Percentiles rank a stretch among this genome's conserved stretches.
phyloP scores from a whole-genome alignment of 2,888 invertebrate species.

The Anaspis maculata region DNA sequence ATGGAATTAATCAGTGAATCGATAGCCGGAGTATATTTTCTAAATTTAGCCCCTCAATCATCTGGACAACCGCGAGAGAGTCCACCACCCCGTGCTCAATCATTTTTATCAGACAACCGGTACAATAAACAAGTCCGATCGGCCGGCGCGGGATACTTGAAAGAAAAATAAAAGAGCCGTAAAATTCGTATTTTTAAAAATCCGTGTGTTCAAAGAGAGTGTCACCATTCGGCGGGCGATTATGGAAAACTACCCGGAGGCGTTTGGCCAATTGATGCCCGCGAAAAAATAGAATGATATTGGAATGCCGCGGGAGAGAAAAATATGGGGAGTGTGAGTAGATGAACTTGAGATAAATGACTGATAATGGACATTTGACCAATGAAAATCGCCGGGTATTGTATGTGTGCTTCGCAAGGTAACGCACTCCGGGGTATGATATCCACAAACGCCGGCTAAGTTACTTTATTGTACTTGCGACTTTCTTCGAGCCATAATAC shows the following conservation, averaged over 20 bases:
- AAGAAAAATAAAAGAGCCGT: neutral
- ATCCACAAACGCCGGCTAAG: constrained; percentile 27
- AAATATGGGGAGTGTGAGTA: constrained; percentile 20
- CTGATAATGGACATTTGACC: constrained; percentile 32
- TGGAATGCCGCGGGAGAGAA: neutral
- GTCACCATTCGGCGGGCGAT: too few relatives aligned
- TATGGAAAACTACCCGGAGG: too few relatives aligned
- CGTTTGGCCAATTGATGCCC: too few relatives aligned
- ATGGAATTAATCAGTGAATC: constrained; percentile 29
- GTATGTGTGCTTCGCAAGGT: constrained; percentile 32
- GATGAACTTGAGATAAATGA: constrained; percentile 35
- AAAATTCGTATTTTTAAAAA: too few relatives aligned
- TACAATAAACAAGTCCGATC: constrained; percentile 7
- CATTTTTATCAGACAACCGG: constrained; percentile 14
- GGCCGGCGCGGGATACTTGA: constrained; percentile 2
- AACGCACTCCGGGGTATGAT: constrained; percentile 29
- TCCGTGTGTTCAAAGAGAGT: too few relatives aligned
- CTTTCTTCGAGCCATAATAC: constrained; percentile 18
- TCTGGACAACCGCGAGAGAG: too few relatives aligned
- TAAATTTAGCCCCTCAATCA: constrained; percentile 32
- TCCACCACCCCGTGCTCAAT: constrained; percentile 17
- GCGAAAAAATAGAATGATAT: neutral
- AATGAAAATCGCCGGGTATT: constrained; percentile 26
- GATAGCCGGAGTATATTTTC: too few relatives aligned
- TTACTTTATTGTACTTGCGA: constrained; percentile 25